These are phyloP conservation scores for Enteromius anoplus DNA, from an alignment of 2,797 vertebrate genomes.

Conservation along the genomic window DNA sequence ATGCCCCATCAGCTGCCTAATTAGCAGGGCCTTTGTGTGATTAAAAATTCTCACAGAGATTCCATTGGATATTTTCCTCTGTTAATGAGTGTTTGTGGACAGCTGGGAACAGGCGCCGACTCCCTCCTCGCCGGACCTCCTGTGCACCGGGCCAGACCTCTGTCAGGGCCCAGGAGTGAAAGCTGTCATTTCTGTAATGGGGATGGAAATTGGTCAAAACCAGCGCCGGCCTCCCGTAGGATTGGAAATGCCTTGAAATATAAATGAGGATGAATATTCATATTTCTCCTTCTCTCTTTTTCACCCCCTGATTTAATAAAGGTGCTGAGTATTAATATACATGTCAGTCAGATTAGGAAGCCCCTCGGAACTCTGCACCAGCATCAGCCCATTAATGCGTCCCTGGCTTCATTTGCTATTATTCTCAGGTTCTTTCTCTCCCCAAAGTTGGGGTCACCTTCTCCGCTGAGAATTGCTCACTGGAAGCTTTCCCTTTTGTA, in stretches of 20 bases:
- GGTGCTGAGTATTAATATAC: constrained; percentile 99
- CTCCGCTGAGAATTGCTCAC: constrained; percentile 79
- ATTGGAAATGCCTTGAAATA: constrained; percentile 98
- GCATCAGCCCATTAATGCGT: constrained; percentile 87
- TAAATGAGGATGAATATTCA: constrained; percentile 99
- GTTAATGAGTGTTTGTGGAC: constrained; percentile 99
- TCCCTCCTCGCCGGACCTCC: constrained; percentile 91
- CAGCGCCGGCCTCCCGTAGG: constrained; percentile 85
- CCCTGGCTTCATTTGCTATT: constrained; percentile 92
- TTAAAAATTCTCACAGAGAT: constrained; percentile 99
- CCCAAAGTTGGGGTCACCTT: constrained; percentile 80
- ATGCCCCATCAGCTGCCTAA: constrained; percentile 99
- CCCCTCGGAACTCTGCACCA: constrained; percentile 75
- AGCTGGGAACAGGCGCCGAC: constrained; percentile 91
- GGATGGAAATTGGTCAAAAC: constrained; percentile 96
- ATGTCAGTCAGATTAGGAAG: constrained; percentile 91
- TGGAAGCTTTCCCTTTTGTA: constrained; percentile 79
- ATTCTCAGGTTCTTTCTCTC: constrained; percentile 82
- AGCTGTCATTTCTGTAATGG: constrained; percentile 97
- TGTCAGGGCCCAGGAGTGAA: constrained; percentile 98
- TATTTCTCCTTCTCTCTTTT: constrained; percentile 79
- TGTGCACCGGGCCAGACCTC: constrained; percentile 91
- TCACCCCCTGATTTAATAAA: constrained; percentile 80
- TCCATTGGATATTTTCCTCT: constrained; percentile 98
- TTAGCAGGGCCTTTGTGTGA: constrained; percentile 98